These are phyloP conservation scores for Ips typographus DNA, from an alignment of 1,140 invertebrate species.

Conservation along the genomic window DNA sequence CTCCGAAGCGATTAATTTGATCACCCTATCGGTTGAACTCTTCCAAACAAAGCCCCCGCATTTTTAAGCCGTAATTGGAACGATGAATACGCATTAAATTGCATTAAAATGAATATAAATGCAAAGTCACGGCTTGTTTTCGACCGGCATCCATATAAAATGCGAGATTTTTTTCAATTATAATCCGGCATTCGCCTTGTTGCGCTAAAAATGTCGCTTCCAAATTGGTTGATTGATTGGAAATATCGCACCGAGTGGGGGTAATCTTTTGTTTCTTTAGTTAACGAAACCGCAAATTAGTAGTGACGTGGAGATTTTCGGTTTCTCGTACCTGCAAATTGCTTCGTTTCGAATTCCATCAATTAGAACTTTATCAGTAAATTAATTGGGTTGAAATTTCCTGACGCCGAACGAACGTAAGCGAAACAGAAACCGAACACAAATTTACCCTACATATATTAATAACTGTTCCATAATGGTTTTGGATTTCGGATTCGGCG, in stretches of 20 bases:
- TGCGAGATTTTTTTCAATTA: constrained; percentile 1
- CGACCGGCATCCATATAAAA: background rate
- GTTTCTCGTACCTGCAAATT: background rate
- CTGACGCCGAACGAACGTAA: background rate
- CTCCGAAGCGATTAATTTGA: constrained; percentile 12
- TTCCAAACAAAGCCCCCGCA: constrained; percentile 17
- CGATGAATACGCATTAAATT: constrained; percentile 20
- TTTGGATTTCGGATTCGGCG: background rate
- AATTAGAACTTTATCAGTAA: background rate
- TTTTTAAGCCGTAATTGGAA: constrained; percentile 17
- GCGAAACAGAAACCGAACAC: background rate
- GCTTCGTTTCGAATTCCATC: background rate
- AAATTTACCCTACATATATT: constrained; percentile 4
- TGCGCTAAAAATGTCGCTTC: background rate
- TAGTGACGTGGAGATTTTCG: background rate
- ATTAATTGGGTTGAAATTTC: constrained; percentile 1
- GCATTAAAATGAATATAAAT: constrained; percentile 16
- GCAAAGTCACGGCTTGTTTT: constrained; percentile 14
- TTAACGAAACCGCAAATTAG: background rate
- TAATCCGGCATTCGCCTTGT: background rate
- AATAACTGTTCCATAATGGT: constrained; percentile 5
- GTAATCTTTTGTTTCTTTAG: background rate
- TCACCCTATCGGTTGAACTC: constrained; percentile 13
- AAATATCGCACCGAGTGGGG: no score
- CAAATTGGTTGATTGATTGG: no score